Base-by-base conservation (phyloP, 2,797 vertebrate species). In the Phoxinus dragarum region DNA sequence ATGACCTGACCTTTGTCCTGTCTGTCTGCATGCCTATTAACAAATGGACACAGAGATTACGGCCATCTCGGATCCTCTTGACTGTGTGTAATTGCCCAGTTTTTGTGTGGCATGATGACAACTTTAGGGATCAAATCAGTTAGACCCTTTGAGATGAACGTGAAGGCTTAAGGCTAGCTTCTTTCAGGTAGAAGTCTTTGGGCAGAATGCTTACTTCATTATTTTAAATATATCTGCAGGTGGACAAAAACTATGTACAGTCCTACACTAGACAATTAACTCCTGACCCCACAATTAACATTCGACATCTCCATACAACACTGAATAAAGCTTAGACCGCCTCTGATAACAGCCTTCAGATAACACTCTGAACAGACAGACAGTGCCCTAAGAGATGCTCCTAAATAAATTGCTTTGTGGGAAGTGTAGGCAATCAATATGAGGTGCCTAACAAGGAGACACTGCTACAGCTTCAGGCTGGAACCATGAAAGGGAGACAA, bases 341-440 rank as follows among this genome's bases (percentile, higher is more conserved):
- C 74, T 68, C 71, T 44, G 80, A 86, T 78, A 88, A 82, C 69
- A 79, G 75, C 75, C 56, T 75, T 75, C 83, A 80, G 76, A 85
- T 80, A 85, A 76, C 44, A 47, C 31, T 75, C 76, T 67, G 8
- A 68, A 84, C 76, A 86, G 82, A 68, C 34, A 81, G 67, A 52
- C 47, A 56, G 44, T 67, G 79, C 86, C 77, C 76, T 78, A 73
- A 80, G 77, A 74, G 54, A 77, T 80, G 67, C 68, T 54, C 49
- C 61, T n/a, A 44, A 82, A 84, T 69, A 87, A 64, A 88, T 79
- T 81, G 79, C 87, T 80, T 87, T 88, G 34, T 86, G 86, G 79
- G 69, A 80, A 77, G 72, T 79, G 68, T 81, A 86, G 82, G 47
- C 69, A 54, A 88, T 87, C 88, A 71, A 90, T 89, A 87, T 66